These are phyloP conservation scores for Archips crataeganus DNA, from an alignment of 2,888 invertebrate genomes.

Conservation along the genomic window DNA sequence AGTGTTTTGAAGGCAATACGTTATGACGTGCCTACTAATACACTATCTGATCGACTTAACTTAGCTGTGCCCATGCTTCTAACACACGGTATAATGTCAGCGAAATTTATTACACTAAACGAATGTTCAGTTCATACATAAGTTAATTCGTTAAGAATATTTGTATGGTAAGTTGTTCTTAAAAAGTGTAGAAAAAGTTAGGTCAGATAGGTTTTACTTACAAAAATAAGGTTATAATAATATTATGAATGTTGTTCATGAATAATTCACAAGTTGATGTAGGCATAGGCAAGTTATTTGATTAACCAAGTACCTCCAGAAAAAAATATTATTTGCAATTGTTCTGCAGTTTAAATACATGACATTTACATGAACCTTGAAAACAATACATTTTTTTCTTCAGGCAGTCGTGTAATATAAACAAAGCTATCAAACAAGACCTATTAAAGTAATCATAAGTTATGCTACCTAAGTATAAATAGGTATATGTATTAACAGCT, in stretches of 20 bases:
- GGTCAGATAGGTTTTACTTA: background rate
- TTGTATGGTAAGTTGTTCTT: background rate
- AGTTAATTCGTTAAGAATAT: conserved; percentile 16
- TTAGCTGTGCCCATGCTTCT: conserved; percentile 17
- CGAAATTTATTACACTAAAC: conserved; percentile 24
- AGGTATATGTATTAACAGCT: too few relatives aligned
- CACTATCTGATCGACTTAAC: background rate
- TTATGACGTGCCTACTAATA: too few relatives aligned
- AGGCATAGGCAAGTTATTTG: too few relatives aligned
- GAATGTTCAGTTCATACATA: conserved; percentile 26
- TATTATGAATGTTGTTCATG: too few relatives aligned
- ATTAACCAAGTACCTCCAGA: too few relatives aligned
- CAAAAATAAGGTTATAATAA: too few relatives aligned
- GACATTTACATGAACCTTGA: background rate
- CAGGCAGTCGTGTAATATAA: background rate
- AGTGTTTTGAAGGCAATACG: too few relatives aligned
- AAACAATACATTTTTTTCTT: too few relatives aligned
- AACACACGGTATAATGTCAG: conserved; percentile 18
- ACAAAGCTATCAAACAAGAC: background rate
- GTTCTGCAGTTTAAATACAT: too few relatives aligned
- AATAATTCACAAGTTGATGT: too few relatives aligned
- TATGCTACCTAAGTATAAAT: too few relatives aligned
- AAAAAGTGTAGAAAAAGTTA: background rate
- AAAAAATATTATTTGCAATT: too few relatives aligned
- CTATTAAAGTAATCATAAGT: background rate